Evolutionary conservation across 2,797 vertebrate genomes (phyloP), one percentile per base, ranked within the genome.

Genomic region (Propithecus deckenii): DNA sequence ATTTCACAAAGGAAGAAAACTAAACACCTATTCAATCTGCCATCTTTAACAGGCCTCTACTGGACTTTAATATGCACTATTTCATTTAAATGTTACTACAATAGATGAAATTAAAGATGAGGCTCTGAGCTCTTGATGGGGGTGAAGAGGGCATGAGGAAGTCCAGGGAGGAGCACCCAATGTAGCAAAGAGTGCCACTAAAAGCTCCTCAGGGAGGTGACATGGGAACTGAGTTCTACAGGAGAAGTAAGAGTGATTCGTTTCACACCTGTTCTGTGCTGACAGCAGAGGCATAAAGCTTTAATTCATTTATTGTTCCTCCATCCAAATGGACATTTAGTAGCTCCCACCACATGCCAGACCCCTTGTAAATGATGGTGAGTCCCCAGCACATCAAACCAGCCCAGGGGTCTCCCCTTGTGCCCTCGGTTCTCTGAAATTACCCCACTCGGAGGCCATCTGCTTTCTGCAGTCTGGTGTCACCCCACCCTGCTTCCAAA

Each of bases 101-200:
- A 41, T 61, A 67, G 5, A 38, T 7, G 46, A 63, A 32, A 25
- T 18, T 28, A 50, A 69, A 59, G 22, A 46, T 11, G 78, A 43
- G 35, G 46, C 50, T 50, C 46, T 20, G 55, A 89, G 69, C 32
- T 4, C 1, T 9, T 9, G 76, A 30, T 35, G 14, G 59, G 28
- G 23, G 20, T 3, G 25, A 38, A 43, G 20, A 57, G 2, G n/a
- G 17, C 6, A 6, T 10, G 4, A 38, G 71, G 41, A 23, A 12
- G 28, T 85, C 71, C 67, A 55, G 22, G 25, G 18, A 25, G 57
- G 75, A 5, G 8, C 11, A n/a, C 7, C 12, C 12, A 50, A 1
- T 3, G 5, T 1, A 7, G 43, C 38, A 23, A 11, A 43, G 12
- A 5, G 4, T 23, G 14, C 59, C 38, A 35, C 0, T 6, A 11